Evolutionary conservation across 2,113 vertebrate species (phyloP).

Genomic region (human): DNA sequence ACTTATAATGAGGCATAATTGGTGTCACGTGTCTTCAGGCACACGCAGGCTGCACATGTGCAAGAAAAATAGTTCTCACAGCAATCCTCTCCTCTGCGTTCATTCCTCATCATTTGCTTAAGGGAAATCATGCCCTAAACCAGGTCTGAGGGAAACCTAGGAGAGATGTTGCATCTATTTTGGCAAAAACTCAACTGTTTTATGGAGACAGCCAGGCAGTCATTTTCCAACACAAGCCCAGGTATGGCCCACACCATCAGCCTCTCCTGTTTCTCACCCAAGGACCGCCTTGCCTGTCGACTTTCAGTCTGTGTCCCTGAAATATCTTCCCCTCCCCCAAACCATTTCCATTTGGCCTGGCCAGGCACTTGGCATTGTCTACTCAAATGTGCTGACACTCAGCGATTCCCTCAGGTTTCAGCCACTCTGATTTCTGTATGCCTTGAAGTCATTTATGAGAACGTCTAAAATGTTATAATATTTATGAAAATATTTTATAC

Average conservation of each 20-base stretch:
- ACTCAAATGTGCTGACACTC: neutral
- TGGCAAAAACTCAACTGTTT: neutral
- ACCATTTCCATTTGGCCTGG: neutral
- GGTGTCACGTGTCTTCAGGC: neutral
- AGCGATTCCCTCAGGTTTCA: neutral
- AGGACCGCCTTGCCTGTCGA: rapidly evolving
- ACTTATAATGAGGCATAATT: neutral
- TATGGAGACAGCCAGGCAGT: rapidly evolving
- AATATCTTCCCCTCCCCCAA: neutral
- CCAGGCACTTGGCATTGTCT: rapidly evolving
- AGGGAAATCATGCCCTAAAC: rapidly evolving
- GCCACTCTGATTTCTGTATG: neutral
- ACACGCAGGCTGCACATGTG: rapidly evolving
- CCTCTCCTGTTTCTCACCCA: neutral
- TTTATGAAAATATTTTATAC: no score
- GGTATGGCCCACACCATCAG: neutral
- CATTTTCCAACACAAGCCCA: no score
- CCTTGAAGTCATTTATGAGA: neutral
- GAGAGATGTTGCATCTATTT: rapidly evolving
- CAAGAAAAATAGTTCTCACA: rapidly evolving
- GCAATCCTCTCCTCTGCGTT: no score
- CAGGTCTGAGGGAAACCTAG: rapidly evolving
- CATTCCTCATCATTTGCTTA: neutral
- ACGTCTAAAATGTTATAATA: no score
- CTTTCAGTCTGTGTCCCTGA: rapidly evolving